Evolutionary conservation across 2,888 invertebrate species (phyloP), one percentile per base, ranked within the genome.

Genomic region (Cheilosia soror): DNA sequence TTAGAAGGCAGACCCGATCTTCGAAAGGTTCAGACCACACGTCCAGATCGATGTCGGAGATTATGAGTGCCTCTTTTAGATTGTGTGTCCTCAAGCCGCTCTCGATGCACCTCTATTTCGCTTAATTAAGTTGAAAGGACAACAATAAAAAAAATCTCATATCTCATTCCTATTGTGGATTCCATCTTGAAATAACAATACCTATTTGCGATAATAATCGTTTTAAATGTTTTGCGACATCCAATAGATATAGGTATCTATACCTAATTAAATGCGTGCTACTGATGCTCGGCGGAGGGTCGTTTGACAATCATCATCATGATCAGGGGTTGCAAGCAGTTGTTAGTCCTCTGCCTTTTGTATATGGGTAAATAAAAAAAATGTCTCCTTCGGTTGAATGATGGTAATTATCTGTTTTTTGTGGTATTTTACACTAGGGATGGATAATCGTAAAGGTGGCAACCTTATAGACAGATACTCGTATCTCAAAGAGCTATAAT

Each of bases 181-280:
- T 60, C 31, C 63, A 84, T 85, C 76, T 75, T 63, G 33, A 63
- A 44, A 58, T 58, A 51, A 84, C 80, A 80, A 80, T 80, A 75
- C 58, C 76, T 25, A 72, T 51, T 66, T 71, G 66, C 55, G 84
- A 85, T 85, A 76, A 77, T 47, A 72, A 85, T 86, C 86, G 72
- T 53, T 82, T 51, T 82, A 78, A 85, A 85, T 78, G 86, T 86
- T 86, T 86, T 86, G 86, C 86, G 82, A 86, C 86, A 86, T 78
- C 27, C 82, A 20, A 20, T 20, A 20, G 20, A 20, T 20, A 20
- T 20, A 78, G 37, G 71, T 57, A 71, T 51, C 60, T 53, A 33
- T 79, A 69, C 44, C 76, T 85, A 72, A 76, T 81, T 68, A 76
- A 77, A 81, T 85, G 81, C 81, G 76, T 81, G 68, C 81, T 81